Evolutionary conservation across 2,113 vertebrate species (phyloP).

Genomic region (Oophaga pumilio): DNA sequence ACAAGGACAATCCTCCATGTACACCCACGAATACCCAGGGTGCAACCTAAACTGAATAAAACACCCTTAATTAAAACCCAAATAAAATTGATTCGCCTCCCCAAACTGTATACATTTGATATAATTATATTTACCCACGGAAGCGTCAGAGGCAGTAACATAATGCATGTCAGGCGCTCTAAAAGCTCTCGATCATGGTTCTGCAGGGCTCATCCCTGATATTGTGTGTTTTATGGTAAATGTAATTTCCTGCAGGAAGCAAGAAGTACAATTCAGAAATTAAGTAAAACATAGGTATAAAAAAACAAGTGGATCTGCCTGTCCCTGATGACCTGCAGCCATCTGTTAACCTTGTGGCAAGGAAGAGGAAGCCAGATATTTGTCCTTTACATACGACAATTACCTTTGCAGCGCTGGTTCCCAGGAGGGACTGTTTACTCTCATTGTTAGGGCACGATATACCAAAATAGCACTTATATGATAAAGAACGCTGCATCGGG

Average conservation of each 20-base stretch:
- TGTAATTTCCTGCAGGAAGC: slow-evolving; percentile 57
- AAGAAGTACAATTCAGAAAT: slow-evolving; percentile 56
- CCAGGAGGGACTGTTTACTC: slow-evolving; percentile 43
- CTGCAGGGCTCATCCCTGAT: slow-evolving; percentile 29
- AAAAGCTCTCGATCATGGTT: background rate
- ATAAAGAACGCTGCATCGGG: slow-evolving; percentile 10
- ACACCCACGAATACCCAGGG: too few species aligned
- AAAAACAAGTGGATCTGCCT: slow-evolving; percentile 49
- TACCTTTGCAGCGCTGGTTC: slow-evolving; percentile 52
- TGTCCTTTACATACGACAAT: slow-evolving; percentile 58
- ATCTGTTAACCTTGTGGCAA: slow-evolving; percentile 56
- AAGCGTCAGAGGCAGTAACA: background rate
- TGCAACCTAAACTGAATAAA: too few species aligned
- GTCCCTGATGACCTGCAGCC: slow-evolving; percentile 56
- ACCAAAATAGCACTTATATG: slow-evolving; percentile 48
- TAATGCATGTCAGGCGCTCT: background rate
- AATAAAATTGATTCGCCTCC: background rate
- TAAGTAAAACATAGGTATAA: slow-evolving; percentile 58
- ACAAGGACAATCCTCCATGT: too few species aligned
- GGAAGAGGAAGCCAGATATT: slow-evolving; percentile 58
- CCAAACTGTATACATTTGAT: background rate
- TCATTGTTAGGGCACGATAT: background rate
- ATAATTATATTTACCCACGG: background rate
- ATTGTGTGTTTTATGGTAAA: slow-evolving; percentile 51
- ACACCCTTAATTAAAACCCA: too few species aligned